phyloP scores from a whole-genome alignment of 2,797 vertebrate genomes.

The Notamacropus eugenii region DNA sequence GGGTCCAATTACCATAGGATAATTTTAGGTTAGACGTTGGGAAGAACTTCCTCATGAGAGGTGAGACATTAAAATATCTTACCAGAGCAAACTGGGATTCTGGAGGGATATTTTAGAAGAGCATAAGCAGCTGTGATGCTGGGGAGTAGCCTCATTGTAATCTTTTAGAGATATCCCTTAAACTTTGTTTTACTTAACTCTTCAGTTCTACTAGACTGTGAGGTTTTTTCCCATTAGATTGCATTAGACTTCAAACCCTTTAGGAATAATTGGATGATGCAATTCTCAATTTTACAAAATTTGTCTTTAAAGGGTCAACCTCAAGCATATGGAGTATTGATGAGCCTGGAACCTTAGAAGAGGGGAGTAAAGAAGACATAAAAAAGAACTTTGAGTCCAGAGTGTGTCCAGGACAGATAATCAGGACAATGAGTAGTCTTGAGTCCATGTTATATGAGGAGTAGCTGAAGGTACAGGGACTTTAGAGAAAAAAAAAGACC shows the following conservation, averaged over 20 bases:
- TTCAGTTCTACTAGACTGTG: background rate
- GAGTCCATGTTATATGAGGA: background rate
- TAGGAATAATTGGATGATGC: background rate
- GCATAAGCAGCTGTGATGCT: background rate
- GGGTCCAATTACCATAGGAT: slow-evolving; percentile 23
- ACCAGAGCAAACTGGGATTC: background rate
- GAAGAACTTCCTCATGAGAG: slow-evolving; percentile 4
- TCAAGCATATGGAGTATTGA: background rate
- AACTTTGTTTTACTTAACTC: background rate
- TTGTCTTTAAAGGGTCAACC: background rate
- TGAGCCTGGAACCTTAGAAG: background rate
- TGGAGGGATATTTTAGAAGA: slow-evolving; percentile 32
- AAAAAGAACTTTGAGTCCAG: background rate
- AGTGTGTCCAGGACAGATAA: background rate
- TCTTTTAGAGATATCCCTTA: background rate
- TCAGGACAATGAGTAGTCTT: background rate
- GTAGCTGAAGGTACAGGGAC: background rate
- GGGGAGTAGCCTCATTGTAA: background rate
- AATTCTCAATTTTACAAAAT: background rate
- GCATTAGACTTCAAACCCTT: background rate
- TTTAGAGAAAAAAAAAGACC: background rate
- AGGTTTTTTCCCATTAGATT: background rate
- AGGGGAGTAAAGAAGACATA: background rate
- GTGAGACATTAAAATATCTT: slow-evolving; percentile 31
- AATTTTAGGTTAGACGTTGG: slow-evolving; percentile 4